phyloP scores from a whole-genome alignment of 1,140 invertebrate species.

The Pantala flavescens region DNA sequence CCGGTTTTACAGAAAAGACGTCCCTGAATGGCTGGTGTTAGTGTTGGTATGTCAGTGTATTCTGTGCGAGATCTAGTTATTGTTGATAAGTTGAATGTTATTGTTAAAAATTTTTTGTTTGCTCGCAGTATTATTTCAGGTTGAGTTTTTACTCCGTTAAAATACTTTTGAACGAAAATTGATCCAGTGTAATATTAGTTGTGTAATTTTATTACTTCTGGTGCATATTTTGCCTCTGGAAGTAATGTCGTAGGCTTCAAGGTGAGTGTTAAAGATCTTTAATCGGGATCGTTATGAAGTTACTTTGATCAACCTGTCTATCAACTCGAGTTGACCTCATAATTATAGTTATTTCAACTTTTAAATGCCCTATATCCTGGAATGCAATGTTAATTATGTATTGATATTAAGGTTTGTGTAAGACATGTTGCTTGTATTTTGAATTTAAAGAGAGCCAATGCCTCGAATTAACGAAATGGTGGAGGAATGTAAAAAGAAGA shows the following conservation, averaged over 20 bases:
- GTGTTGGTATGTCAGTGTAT: not conserved
- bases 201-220: not conserved
- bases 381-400: not conserved
- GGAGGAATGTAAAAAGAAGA: conserved; percentile 42
- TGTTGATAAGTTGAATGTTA: not conserved
- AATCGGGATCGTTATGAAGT: not conserved
- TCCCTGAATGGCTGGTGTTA: not conserved
- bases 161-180: not conserved
- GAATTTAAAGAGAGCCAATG: conserved; percentile 29
- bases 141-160: not conserved
- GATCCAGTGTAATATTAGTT: not conserved
- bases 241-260: not conserved
- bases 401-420: not conserved
- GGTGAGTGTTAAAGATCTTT: not conserved
- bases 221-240: not conserved
- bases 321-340: not conserved
- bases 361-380: not conserved
- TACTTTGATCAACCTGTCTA: not conserved
- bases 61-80: not conserved
- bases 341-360: not conserved
- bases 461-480: conserved; percentile 30
- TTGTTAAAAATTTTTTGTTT: not conserved
- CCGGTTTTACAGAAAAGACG: not conserved
- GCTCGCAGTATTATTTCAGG: not conserved
- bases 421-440: not conserved